phyloP scores from a whole-genome alignment of 2,797 vertebrate genomes.

The Lutjanus campechanus region DNA sequence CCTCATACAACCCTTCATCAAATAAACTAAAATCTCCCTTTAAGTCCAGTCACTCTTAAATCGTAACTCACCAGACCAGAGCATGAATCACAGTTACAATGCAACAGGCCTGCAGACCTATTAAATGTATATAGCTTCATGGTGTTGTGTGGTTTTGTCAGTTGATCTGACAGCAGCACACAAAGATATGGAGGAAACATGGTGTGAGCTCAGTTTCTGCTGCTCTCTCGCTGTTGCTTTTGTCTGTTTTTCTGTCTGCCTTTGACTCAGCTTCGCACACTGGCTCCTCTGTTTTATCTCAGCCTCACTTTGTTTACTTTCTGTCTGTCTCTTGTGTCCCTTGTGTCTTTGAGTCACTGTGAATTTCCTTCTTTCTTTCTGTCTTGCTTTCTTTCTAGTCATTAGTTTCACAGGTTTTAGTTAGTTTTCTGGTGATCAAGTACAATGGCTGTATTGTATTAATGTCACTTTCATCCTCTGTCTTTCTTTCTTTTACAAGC shows the following conservation, averaged over 20 bases:
- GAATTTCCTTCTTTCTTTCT: background rate
- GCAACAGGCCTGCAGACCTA: background rate
- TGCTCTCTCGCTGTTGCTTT: background rate
- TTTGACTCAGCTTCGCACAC: slow-evolving; percentile 13
- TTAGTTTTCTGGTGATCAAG: background rate
- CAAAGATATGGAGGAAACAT: background rate
- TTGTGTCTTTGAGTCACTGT: slow-evolving; percentile 17
- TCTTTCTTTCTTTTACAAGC: background rate
- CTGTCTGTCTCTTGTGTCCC: slow-evolving; percentile 11
- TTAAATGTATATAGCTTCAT: background rate
- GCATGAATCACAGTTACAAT: no score
- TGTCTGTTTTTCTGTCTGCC: slow-evolving; percentile 23
- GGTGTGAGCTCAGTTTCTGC: slow-evolving; percentile 8
- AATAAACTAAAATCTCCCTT: no score
- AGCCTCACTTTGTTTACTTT: slow-evolving; percentile 41
- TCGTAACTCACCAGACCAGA: background rate
- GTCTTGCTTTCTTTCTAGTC: background rate
- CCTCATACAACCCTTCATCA: no score
- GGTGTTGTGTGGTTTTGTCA: background rate
- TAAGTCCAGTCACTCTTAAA: background rate
- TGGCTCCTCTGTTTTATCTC: slow-evolving; percentile 44
- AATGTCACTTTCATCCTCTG: background rate
- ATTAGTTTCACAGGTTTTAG: background rate
- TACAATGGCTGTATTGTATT: background rate
- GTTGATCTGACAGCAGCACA: background rate